These are phyloP conservation scores for Papilio machaon DNA, from an alignment of 1,140 invertebrate species.

Conservation along the genomic window DNA sequence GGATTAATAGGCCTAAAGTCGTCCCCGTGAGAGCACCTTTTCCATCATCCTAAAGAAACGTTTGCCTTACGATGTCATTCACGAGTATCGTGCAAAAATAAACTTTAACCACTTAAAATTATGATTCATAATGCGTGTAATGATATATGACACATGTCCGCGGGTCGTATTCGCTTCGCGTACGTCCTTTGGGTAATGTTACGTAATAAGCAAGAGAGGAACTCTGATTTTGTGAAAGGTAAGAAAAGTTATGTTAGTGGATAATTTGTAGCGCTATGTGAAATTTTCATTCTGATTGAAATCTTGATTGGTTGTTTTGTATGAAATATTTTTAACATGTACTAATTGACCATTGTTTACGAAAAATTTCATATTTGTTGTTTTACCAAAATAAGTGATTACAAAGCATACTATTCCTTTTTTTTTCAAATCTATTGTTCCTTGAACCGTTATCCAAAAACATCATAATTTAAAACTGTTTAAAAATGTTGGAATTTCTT, in stretches of 20 bases:
- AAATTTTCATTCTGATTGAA: constrained; percentile 46
- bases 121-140: constrained; percentile 55
- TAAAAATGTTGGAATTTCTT: neutral
- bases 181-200: constrained; percentile 79
- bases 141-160: constrained; percentile 50
- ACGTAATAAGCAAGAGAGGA: constrained; percentile 74
- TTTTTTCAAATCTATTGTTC: neutral
- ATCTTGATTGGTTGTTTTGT: neutral
- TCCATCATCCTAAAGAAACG: constrained; percentile 50
- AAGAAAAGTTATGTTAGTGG: constrained; percentile 78
- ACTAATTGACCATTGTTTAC: constrained; percentile 5
- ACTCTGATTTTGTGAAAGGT: constrained; percentile 80
- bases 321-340: neutral
- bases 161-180: constrained; percentile 66
- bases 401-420: neutral
- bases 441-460: neutral
- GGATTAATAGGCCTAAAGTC: constrained; percentile 65
- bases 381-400: neutral
- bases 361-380: neutral
- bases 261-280: constrained; percentile 65
- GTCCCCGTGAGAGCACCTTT: constrained; percentile 59
- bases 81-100: constrained; percentile 52
- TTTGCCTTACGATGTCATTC: constrained; percentile 54
- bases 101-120: constrained; percentile 62
- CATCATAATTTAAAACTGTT: neutral